Base-by-base conservation (phyloP, 2,113 vertebrate species). In the Balaenoptera acutorostrata region DNA sequence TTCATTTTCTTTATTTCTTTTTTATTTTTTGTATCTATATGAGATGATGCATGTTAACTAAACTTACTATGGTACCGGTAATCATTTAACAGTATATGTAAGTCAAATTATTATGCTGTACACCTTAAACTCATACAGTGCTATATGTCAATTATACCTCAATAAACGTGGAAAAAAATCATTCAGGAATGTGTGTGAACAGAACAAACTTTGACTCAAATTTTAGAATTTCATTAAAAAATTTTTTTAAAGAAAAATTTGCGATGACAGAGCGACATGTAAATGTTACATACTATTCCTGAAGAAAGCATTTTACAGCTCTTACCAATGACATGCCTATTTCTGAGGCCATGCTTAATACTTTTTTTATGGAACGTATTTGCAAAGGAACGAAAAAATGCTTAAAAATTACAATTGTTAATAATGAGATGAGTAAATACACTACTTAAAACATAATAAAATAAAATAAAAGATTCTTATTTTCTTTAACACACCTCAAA, bases 401-500 rank as follows among this genome's bases (percentile, higher is more conserved):
- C 49, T 80, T 29, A 68, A 95, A 95, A 95, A 55, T 64, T 87
- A 78, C 23, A 91, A 41, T 93, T 87, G 13, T 46, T 85, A 93
- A 80, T 39, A 81, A 68, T 68, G 18, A 31, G 36, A 86, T 78
- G 36, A 74, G 31, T 33, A 80, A 61, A 46, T 46, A 46, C 14
- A 17, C 21, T 68, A 49, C 29, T 57, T 69, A 36, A 84, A 55
- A 36, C 29, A 20, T 7, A 72, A 55, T 25, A 92, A 82, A 69
- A 88, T 29, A 31, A 74, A 95, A 78, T n/a, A 31, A 74, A 95
- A 78, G 4, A 66, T 90, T 55, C 14, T 91, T 68, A 86, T 74
- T 96, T 75, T 92, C 75, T 84, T 88, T 68, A 81, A 68, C 13
- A 31, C 33, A 74, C 21, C 27, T 80, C 31, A 93, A 80, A 33